A percentile compares a stretch with the other conserved stretches of the same genome.
phyloP scores from a whole-genome alignment of 1,140 invertebrate genomes.

The Hormaphis cornu region DNA sequence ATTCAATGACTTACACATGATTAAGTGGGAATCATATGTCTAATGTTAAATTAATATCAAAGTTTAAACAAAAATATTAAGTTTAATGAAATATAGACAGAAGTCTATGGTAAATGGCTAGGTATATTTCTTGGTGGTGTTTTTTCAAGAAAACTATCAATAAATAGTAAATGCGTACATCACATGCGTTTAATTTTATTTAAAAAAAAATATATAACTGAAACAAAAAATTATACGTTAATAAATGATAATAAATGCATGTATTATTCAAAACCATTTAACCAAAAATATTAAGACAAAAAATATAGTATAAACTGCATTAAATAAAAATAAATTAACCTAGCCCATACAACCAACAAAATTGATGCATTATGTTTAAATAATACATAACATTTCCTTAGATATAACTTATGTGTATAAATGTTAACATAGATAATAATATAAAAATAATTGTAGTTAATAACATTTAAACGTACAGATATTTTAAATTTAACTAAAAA shows the following conservation, averaged over 20 bases:
- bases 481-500: neutral
- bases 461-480: neutral
- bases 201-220: neutral
- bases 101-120: no score
- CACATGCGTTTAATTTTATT: constrained; percentile 17
- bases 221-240: constrained; percentile 23
- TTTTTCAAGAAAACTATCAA: neutral
- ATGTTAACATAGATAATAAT: constrained; percentile 29
- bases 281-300: constrained; percentile 30
- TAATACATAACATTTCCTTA: constrained; percentile 28
- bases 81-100: no score
- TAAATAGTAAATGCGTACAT: constrained; percentile 20
- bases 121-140: no score
- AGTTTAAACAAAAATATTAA: no score
- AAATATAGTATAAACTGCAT: constrained; percentile 27
- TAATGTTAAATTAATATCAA: no score
- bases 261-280: constrained; percentile 31
- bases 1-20: no score
- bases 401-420: constrained; percentile 17
- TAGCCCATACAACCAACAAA: constrained; percentile 31
- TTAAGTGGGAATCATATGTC: no score
- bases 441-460: constrained; percentile 27
- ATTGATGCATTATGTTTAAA: constrained; percentile 15
- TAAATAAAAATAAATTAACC: constrained; percentile 30
- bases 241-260: constrained; percentile 31